Evolutionary conservation across 2,888 invertebrate genomes (phyloP).

Genomic region (Tipula vernalis): DNA sequence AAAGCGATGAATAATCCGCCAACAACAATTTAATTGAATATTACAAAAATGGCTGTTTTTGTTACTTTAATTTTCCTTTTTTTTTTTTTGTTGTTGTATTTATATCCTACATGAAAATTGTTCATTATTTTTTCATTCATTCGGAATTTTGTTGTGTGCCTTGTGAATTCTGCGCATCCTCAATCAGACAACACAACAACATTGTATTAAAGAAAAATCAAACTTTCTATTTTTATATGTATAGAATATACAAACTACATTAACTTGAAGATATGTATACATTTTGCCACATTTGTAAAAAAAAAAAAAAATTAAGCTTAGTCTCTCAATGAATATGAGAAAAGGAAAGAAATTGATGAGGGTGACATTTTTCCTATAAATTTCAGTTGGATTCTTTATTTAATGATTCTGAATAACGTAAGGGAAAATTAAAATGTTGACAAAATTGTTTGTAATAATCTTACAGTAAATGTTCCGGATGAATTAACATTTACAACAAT

Average conservation of each 20-base stretch:
- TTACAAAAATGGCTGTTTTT: not conserved
- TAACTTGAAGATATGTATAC: not conserved
- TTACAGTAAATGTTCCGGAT: too few relatives aligned
- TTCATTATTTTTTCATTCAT: not conserved
- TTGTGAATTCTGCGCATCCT: not conserved
- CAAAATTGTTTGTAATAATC: not conserved
- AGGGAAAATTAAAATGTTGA: not conserved
- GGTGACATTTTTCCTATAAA: not conserved
- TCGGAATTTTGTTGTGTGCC: not conserved
- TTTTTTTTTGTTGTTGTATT: not conserved
- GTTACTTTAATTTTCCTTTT: not conserved
- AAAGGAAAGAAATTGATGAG: not conserved
- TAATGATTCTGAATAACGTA: not conserved
- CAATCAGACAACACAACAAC: not conserved
- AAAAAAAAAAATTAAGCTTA: not conserved
- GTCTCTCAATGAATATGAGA: not conserved
- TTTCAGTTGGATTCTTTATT: not conserved
- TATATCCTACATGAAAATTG: not conserved
- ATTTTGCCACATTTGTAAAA: not conserved
- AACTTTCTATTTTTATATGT: not conserved
- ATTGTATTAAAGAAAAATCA: not conserved
- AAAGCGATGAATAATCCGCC: not conserved
- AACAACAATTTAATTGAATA: not conserved
- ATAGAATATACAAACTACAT: not conserved
- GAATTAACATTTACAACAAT: too few relatives aligned